A percentile compares a stretch with the other conserved stretches of the same genome.
phyloP scores from a whole-genome alignment of 2,113 vertebrate genomes.

The Danio rerio region DNA sequence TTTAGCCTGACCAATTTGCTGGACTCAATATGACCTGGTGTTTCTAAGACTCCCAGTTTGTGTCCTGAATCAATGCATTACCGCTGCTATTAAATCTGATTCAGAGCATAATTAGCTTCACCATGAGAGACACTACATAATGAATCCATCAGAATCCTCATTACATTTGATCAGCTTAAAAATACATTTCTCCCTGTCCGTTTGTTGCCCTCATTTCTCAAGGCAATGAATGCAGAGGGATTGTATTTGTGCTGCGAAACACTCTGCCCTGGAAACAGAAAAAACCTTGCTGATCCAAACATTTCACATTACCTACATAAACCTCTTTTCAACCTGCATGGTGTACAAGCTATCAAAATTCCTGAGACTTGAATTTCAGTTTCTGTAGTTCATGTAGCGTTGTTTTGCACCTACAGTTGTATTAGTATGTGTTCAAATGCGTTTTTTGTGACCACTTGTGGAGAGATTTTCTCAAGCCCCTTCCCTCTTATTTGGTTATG shows the following conservation, averaged over 20 bases:
- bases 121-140: constrained; percentile 27
- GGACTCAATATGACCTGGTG: constrained; percentile 8
- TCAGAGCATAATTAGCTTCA: constrained; percentile 51
- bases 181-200: constrained; percentile 25
- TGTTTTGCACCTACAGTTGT: too few species aligned
- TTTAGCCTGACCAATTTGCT: background rate
- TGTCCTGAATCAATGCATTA: constrained; percentile 24
- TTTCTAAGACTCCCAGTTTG: constrained; percentile 13
- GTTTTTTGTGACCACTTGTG: too few species aligned
- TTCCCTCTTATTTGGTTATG: too few species aligned
- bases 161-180: constrained; percentile 39
- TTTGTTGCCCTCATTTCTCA: constrained; percentile 34
- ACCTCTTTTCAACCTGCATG: background rate
- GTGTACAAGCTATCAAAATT: background rate
- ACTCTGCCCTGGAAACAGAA: background rate
- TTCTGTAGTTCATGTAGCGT: background rate
- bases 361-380: background rate
- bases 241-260: background rate
- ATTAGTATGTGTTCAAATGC: too few species aligned
- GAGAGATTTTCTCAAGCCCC: too few species aligned
- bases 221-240: background rate
- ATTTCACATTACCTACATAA: background rate
- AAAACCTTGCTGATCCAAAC: background rate
- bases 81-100: constrained; percentile 21
- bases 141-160: constrained; percentile 42